Evolutionary conservation across 2,888 invertebrate genomes (phyloP).

Genomic region (Anticlea derivata): DNA sequence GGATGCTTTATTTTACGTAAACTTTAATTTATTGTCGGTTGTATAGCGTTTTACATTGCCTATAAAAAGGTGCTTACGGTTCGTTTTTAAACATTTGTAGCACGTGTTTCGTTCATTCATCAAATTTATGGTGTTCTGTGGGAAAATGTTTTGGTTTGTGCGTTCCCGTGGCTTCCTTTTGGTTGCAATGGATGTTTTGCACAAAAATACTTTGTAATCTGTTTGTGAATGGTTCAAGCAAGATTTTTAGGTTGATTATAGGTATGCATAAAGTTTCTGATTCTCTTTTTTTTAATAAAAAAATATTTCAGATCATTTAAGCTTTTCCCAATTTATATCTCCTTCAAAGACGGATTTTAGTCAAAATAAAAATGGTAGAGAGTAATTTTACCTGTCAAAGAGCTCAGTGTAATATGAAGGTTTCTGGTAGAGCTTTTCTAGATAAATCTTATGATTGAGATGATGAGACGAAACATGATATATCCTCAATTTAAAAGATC

Average conservation of each 20-base stretch:
- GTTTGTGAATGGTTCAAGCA: background rate
- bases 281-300: too few species aligned
- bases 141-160: constrained; percentile 77
- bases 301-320: too few species aligned
- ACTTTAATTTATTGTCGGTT: constrained; percentile 82
- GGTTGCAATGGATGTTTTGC: constrained; percentile 27
- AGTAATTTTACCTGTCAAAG: too few species aligned
- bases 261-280: too few species aligned
- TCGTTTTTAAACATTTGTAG: constrained; percentile 82
- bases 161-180: constrained; percentile 50
- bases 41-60: constrained; percentile 82
- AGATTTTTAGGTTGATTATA: too few species aligned
- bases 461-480: background rate
- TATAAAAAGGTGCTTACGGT: constrained; percentile 82
- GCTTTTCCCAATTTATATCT: too few species aligned
- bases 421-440: too few species aligned
- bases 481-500: background rate
- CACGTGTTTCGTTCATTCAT: constrained; percentile 84
- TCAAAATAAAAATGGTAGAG: too few species aligned
- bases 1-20: constrained; percentile 82
- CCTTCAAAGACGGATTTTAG: too few species aligned
- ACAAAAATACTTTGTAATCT: background rate
- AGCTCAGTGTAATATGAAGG: too few species aligned
- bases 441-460: too few species aligned
- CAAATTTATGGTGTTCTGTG: constrained; percentile 81